Conservation (phyloP, 2,888 invertebrate species). For the Tinea pellionella region DNA sequence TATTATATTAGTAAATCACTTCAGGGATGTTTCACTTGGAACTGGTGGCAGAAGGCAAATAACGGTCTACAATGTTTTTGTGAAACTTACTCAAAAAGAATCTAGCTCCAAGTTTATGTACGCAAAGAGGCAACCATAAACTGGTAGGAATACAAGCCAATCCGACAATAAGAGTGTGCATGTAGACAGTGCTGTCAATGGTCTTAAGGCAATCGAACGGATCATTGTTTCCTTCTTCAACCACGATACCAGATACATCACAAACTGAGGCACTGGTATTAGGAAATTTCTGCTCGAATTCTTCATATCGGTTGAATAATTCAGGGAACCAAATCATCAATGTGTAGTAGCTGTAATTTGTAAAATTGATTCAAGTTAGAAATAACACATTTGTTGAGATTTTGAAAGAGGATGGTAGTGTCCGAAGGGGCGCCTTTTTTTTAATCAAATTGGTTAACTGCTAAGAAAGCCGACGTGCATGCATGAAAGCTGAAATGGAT, state of each 20-base stretch:
- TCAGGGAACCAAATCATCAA: conserved; percentile 94
- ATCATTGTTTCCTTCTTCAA: conserved; percentile 51
- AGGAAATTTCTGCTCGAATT: conserved; percentile 75
- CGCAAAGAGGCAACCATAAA: conserved; percentile 81
- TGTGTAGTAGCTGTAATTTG: conserved; percentile 81
- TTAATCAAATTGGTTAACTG: too few relatives aligned
- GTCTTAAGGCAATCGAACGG: conserved; percentile 72
- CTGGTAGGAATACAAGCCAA: conserved; percentile 85
- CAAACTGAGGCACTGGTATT: conserved; percentile 79
- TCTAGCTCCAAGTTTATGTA: conserved; percentile 83
- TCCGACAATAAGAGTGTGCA: conserved; percentile 83
- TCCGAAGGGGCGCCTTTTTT: too few relatives aligned
- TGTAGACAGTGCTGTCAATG: conserved; percentile 75
- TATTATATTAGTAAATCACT: too few relatives aligned
- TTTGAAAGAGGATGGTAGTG: too few relatives aligned
- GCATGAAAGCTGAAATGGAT: too few relatives aligned
- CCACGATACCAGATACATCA: conserved; percentile 77
- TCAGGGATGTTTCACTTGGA: too few relatives aligned
- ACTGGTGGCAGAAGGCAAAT: too few relatives aligned
- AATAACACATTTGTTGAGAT: too few relatives aligned
- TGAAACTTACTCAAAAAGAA: conserved; percentile 79
- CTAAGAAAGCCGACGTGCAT: too few relatives aligned
- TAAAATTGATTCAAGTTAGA: not conserved
- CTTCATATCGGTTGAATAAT: conserved; percentile 85
- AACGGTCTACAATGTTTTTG: not conserved